A percentile compares a stretch with the other conserved stretches of the same genome.
Evolutionary conservation across 2,797 vertebrate genomes (phyloP).

Genomic region (Prunella strophiata): DNA sequence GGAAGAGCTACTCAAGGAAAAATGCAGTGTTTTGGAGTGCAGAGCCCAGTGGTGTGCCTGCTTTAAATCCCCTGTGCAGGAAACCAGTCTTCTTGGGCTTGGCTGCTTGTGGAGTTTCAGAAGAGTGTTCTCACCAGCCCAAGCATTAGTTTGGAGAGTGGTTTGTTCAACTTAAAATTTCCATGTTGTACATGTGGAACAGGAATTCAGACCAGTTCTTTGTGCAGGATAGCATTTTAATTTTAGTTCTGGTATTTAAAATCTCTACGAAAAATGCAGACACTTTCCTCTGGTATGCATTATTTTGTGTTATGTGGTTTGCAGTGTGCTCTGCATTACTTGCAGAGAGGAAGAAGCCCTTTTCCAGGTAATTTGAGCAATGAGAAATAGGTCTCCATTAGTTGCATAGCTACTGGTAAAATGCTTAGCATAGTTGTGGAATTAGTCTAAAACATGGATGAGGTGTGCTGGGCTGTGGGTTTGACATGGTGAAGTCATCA

Average conservation of each 20-base stretch:
- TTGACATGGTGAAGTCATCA: not conserved
- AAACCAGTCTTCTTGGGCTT: not conserved
- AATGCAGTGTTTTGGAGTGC: not conserved
- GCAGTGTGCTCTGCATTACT: not conserved
- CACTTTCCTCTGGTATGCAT: not conserved
- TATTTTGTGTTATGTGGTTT: not conserved
- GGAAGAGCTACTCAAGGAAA: not conserved
- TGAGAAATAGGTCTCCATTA: not conserved
- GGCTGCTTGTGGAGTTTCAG: not conserved
- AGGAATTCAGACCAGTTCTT: not conserved
- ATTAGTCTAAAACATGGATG: not conserved
- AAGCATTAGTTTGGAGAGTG: not conserved
- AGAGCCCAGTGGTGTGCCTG: not conserved
- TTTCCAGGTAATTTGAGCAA: constrained; percentile 6
- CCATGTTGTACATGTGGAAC: accelerated
- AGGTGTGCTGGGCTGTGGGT: not conserved
- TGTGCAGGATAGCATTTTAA: not conserved
- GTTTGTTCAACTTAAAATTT: not conserved
- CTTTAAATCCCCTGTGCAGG: not conserved
- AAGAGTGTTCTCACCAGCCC: not conserved
- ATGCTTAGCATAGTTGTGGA: not conserved
- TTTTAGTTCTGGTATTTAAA: not conserved
- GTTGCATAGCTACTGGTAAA: not conserved
- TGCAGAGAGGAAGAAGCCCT: not conserved
- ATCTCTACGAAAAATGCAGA: not conserved